Base-by-base conservation (phyloP, 2,888 invertebrate species). In the Dicyrtoma fusca region DNA sequence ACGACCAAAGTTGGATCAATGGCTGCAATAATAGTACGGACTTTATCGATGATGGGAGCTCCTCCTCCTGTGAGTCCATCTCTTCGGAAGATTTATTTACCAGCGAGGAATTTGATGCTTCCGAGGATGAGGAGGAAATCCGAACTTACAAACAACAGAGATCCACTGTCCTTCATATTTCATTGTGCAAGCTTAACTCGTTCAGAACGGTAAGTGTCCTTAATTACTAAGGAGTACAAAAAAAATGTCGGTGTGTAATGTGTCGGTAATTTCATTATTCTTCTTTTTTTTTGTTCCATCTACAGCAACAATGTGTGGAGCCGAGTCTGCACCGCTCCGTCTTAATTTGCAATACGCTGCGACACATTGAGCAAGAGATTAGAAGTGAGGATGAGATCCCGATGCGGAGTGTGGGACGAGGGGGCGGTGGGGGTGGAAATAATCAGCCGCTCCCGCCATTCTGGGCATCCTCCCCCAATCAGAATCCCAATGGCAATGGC, bases 301-400 rank as follows among this genome's bases (percentile, higher is more conserved):
- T 75, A 61, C 70, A 77, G 82, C 82, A 77, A 64, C 83, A 84
- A 75, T 82, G 82, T 26, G 83, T 84, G 49, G 85, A 86, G 73
- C 85, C 85, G 42, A 84, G 84, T 68, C 82, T 86, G 19, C 82
- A 84, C 51, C 83, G 85, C 23, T 85, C 85, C 23, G 86, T 86
- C 44, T 83, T 86, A 71, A 85, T 86, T 73, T 84, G 85, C 79
- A 86, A 86, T 81, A 85, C 86, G 34, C 80, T 86, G 45, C 82
- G 85, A 69, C 83, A 83, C 77, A 84, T 86, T 53, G 86, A 86
- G 79, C 81, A 83, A 66, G 86, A 86, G 79, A 82, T 86, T 75
- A 82, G 82, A 53, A 81, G 82, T 55, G 86, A 86, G 77, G 86
- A 85, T 57, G 81, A 84, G 51, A 63, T 72, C 19, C 72, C 72